Evolutionary conservation across 2,113 vertebrate genomes (phyloP).

Genomic region (Cyrtonyx montezumae): DNA sequence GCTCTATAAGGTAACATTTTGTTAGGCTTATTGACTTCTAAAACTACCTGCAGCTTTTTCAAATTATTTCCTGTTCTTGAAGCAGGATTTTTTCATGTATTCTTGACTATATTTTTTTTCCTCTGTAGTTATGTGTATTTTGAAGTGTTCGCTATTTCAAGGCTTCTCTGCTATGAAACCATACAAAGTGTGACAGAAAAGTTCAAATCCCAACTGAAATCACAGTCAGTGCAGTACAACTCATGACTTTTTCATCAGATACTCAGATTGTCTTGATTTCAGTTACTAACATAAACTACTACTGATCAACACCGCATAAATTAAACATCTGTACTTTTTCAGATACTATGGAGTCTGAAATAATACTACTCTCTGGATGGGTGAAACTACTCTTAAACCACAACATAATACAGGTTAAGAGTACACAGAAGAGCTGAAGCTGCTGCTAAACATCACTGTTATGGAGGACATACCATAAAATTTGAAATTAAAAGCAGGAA

Average conservation of each 20-base stretch:
- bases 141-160: neutral
- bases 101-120: neutral
- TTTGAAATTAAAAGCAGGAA: neutral
- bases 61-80: neutral
- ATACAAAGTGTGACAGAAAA: neutral
- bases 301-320: neutral
- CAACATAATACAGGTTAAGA: neutral
- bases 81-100: neutral
- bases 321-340: neutral
- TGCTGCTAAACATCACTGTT: neutral
- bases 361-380: neutral
- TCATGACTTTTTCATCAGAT: neutral
- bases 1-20: neutral
- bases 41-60: neutral
- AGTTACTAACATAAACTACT: neutral
- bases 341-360: neutral
- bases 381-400: neutral
- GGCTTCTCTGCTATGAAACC: neutral
- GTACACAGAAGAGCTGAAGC: neutral
- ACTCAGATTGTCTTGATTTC: neutral
- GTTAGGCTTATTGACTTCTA: neutral
- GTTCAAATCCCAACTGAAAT: neutral
- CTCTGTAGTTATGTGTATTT: rapidly evolving
- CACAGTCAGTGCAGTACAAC: neutral
- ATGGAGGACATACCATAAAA: neutral